Conservation (phyloP, 2,113 vertebrate species). For the Lepidothrix coronata region DNA sequence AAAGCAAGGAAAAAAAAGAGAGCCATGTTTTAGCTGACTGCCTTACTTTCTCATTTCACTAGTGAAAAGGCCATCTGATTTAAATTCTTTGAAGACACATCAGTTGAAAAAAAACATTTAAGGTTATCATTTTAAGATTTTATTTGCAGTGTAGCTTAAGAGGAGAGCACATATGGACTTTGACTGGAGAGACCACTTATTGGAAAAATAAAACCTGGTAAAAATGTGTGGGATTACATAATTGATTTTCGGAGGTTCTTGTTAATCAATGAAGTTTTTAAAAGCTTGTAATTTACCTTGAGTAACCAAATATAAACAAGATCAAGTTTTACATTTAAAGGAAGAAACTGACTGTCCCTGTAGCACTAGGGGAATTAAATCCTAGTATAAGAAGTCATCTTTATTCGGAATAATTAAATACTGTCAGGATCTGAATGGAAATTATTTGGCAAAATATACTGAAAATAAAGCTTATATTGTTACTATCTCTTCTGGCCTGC, state of each 20-base stretch:
- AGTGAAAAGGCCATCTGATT: neutral
- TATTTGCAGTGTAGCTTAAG: neutral
- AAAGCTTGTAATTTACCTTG: neutral
- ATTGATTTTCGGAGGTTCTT: neutral
- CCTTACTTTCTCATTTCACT: constrained; percentile 14
- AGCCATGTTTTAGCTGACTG: neutral
- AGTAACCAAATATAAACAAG: neutral
- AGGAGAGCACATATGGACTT: neutral
- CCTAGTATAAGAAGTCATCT: neutral
- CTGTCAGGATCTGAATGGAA: neutral
- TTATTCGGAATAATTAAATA: neutral
- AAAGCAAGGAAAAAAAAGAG: neutral
- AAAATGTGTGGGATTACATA: neutral
- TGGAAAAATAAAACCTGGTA: neutral
- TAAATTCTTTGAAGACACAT: neutral
- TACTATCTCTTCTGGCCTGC: neutral
- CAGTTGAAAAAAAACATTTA: neutral
- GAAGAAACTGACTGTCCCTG: neutral
- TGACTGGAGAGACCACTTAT: neutral
- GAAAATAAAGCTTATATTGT: neutral
- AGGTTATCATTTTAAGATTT: neutral
- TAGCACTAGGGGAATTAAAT: neutral
- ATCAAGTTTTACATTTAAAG: neutral
- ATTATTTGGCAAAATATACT: neutral
- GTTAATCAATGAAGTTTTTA: neutral